phyloP scores from a whole-genome alignment of 2,888 invertebrate genomes.

The Aphodius sticticus region DNA sequence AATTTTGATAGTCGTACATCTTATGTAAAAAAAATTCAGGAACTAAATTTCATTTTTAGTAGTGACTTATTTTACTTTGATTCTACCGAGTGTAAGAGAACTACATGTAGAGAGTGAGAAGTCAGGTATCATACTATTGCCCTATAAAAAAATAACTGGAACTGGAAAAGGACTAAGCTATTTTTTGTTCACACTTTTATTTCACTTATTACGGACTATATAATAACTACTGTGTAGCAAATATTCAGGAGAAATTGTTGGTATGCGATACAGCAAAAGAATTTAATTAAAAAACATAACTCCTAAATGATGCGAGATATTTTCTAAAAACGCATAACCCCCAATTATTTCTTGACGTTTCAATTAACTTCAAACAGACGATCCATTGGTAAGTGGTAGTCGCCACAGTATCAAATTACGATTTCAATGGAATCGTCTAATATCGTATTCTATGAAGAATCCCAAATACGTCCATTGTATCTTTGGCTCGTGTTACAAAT shows the following conservation, averaged over 20 bases:
- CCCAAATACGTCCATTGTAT: not conserved
- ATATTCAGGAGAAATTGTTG: not conserved
- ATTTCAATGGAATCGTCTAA: not conserved
- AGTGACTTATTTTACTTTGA: too few species aligned
- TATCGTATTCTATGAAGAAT: not conserved
- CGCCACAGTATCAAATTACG: not conserved
- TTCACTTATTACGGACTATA: too few species aligned
- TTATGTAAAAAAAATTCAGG: too few species aligned
- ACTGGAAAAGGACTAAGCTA: too few species aligned
- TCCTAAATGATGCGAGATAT: not conserved
- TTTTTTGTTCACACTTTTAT: too few species aligned
- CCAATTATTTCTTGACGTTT: not conserved
- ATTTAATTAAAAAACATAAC: not conserved
- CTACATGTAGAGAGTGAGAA: too few species aligned
- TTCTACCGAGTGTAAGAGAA: too few species aligned
- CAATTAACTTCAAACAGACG: not conserved
- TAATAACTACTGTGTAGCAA: not conserved
- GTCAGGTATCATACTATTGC: too few species aligned
- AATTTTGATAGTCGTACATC: too few species aligned
- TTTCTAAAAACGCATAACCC: not conserved
- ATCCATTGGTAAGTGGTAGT: not conserved
- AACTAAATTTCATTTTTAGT: too few species aligned
- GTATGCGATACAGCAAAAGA: not conserved
- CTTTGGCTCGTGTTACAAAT: conserved; percentile 4
- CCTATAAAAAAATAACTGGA: too few species aligned